phyloP scores from a whole-genome alignment of 2,797 vertebrate genomes.

The Pangasius sanitwongsei region DNA sequence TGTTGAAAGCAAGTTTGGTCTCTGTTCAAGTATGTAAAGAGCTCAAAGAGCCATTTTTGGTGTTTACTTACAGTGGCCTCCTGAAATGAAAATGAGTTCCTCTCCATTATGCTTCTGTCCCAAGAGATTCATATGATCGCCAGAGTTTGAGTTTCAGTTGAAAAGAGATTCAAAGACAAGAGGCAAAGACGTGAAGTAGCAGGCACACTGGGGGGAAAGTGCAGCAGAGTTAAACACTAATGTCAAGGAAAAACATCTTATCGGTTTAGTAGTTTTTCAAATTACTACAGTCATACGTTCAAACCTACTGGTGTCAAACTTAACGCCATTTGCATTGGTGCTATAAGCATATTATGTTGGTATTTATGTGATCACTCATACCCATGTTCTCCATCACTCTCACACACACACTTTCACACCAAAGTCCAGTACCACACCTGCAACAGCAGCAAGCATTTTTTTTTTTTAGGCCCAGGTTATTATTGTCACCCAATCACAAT shows the following conservation, averaged over 20 bases:
- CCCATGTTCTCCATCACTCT: neutral
- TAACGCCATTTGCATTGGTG: neutral
- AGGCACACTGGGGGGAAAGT: neutral
- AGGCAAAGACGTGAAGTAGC: neutral
- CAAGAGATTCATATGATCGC: conserved; percentile 12
- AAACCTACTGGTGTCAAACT: neutral
- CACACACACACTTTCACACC: neutral
- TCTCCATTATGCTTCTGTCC: conserved; percentile 16
- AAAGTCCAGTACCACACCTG: conserved; percentile 48
- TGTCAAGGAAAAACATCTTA: neutral
- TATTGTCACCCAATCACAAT: conserved; percentile 61
- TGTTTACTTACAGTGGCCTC: conserved; percentile 43
- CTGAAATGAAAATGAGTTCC: conserved; percentile 14
- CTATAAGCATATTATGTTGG: neutral
- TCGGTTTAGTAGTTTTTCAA: neutral
- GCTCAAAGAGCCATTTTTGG: conserved; percentile 21
- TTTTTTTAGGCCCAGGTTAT: conserved; percentile 52
- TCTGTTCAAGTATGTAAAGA: conserved; percentile 50
- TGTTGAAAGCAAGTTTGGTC: conserved; percentile 58
- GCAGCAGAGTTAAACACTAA: conserved; percentile 7
- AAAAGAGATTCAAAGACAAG: conserved; percentile 36
- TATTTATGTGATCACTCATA: neutral
- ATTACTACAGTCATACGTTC: neutral
- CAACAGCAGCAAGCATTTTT: conserved; percentile 52
- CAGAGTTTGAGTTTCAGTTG: conserved; percentile 30